phyloP scores from a whole-genome alignment of 1,140 invertebrate genomes.

The Brevipalpus yothersi region DNA sequence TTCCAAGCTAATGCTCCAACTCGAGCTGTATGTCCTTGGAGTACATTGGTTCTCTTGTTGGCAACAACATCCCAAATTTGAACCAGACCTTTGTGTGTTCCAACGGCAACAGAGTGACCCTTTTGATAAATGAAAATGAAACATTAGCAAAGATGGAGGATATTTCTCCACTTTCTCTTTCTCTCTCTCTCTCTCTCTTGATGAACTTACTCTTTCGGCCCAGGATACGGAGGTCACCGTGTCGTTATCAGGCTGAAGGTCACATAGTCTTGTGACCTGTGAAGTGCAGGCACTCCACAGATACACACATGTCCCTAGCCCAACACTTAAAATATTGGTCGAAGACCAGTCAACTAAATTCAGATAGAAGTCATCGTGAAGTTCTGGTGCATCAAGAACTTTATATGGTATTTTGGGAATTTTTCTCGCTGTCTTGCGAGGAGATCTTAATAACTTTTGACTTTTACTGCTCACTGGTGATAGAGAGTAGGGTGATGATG shows the following conservation, averaged over 20 bases:
- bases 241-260: conserved; percentile 72
- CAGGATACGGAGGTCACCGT: conserved; percentile 95
- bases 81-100: conserved; percentile 85
- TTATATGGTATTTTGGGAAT: conserved; percentile 95
- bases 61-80: conserved; percentile 91
- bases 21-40: conserved; percentile 70
- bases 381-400: conserved; percentile 86
- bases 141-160: not conserved
- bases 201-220: conserved; percentile 52
- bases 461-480: conserved; percentile 81
- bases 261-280: conserved; percentile 57
- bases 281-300: conserved; percentile 97
- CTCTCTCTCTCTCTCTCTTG: not conserved
- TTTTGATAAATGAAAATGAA: conserved; percentile 14
- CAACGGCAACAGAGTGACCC: conserved; percentile 86
- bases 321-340: conserved; percentile 95
- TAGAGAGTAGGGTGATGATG: conserved; percentile 57
- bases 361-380: conserved; percentile 97
- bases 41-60: conserved; percentile 70
- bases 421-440: conserved; percentile 68
- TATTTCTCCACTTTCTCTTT: no score
- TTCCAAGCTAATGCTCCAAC: conserved; percentile 91
- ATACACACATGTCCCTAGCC: conserved; percentile 90
- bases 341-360: conserved; percentile 99
- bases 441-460: conserved; percentile 73